Evolutionary conservation across 2,113 vertebrate genomes (phyloP).

Genomic region (Capreolus pygargus): DNA sequence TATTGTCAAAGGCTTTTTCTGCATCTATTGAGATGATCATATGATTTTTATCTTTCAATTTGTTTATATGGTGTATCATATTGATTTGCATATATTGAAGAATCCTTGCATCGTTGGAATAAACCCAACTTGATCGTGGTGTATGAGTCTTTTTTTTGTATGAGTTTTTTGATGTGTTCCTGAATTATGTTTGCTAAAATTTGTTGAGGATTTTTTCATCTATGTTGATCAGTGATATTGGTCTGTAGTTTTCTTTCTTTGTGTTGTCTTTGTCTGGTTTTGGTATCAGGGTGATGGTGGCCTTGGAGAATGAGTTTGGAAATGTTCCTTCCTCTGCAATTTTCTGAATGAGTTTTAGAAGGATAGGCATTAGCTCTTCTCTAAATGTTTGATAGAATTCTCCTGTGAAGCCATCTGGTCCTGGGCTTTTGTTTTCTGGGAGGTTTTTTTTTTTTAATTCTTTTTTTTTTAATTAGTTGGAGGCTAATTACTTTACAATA

Average conservation of each 20-base stretch:
- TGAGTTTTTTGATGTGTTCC: background rate
- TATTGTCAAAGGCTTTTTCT: background rate
- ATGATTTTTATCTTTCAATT: background rate
- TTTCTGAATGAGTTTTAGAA: background rate
- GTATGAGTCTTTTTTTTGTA: background rate
- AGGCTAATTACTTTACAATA: too few relatives aligned
- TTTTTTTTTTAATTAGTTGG: too few relatives aligned
- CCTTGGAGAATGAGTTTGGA: background rate
- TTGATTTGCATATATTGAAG: background rate
- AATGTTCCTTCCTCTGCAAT: background rate
- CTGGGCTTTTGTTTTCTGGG: background rate
- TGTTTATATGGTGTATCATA: background rate
- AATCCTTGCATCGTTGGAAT: background rate
- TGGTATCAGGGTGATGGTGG: background rate
- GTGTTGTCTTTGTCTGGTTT: background rate
- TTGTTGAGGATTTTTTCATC: background rate
- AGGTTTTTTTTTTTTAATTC: too few relatives aligned
- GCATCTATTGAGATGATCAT: background rate
- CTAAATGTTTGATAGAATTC: background rate
- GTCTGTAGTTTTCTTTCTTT: background rate
- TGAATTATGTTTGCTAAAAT: background rate
- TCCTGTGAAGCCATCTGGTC: background rate
- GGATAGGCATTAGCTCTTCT: background rate
- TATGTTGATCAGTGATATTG: background rate
- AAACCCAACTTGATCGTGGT: background rate